A percentile compares a stretch with the other conserved stretches of the same genome.
phyloP scores from a whole-genome alignment of 2,113 vertebrate species.

The Urocolius indicus region DNA sequence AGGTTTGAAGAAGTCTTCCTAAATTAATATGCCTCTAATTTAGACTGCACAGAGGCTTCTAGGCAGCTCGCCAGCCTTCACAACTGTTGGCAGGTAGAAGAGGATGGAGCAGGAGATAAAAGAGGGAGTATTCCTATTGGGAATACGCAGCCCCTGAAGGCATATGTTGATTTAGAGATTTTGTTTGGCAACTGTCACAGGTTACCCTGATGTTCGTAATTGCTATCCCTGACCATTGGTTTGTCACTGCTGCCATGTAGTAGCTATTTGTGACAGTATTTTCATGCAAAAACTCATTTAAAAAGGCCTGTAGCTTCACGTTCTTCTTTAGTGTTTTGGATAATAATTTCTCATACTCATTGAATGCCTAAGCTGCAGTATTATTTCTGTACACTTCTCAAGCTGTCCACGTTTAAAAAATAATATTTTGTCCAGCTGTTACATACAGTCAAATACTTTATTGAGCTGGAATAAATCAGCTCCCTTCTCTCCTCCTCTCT shows the following conservation, averaged over 20 bases:
- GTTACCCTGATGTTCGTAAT: not conserved
- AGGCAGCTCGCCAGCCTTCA: not conserved
- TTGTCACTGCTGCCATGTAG: not conserved
- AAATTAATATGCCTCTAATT: slow-evolving; percentile 22
- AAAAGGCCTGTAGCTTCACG: not conserved
- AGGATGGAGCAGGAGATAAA: slow-evolving; percentile 1
- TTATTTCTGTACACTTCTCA: slow-evolving; percentile 2
- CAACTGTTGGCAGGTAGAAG: slow-evolving; percentile 33
- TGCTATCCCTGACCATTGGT: not conserved
- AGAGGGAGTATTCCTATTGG: not conserved
- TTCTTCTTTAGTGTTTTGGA: not conserved
- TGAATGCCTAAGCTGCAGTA: not conserved
- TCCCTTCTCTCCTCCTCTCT: not conserved
- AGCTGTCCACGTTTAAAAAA: not conserved
- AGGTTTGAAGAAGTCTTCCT: not conserved
- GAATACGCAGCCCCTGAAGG: not conserved
- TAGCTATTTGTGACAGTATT: not conserved
- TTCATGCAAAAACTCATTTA: not conserved
- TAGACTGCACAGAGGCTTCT: not conserved
- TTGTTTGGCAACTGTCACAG: not conserved
- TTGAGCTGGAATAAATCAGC: slow-evolving; percentile 4
- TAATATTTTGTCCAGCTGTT: slow-evolving; percentile 16
- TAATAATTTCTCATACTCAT: not conserved
- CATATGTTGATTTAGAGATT: not conserved
- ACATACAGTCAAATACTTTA: slow-evolving; percentile 8